Evolutionary conservation across 2,113 vertebrate genomes (phyloP).

Genomic region (Stegastes partitus): DNA sequence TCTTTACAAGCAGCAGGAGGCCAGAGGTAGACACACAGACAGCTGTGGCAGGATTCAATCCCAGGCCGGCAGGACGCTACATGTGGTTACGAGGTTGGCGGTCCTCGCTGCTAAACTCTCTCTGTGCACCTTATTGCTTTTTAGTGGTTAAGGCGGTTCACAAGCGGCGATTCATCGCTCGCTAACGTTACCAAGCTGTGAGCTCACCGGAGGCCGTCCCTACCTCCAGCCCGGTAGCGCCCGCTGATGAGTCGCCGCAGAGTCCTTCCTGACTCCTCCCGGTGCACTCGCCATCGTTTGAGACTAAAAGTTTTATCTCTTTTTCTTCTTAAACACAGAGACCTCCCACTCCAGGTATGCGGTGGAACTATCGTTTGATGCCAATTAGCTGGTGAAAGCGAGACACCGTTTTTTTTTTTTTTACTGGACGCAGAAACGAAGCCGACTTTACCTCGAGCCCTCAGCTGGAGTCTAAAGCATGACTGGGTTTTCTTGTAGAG

Average conservation of each 20-base stretch:
- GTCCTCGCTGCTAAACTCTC: conserved; percentile 44
- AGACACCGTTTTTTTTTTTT: neutral
- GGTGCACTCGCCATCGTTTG: conserved; percentile 6
- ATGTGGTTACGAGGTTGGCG: conserved; percentile 26
- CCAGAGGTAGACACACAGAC: neutral
- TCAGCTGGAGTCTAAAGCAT: conserved; percentile 26
- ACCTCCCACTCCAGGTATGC: conserved; percentile 13
- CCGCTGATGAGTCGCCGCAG: conserved; percentile 41
- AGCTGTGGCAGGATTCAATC: conserved; percentile 13
- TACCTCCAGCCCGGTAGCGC: conserved; percentile 39
- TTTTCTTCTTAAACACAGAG: neutral
- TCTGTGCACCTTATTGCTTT: conserved; percentile 56
- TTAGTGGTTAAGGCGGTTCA: conserved; percentile 49
- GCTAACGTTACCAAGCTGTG: conserved; percentile 20
- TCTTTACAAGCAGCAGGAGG: conserved; percentile 12
- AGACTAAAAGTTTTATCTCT: conserved; percentile 16
- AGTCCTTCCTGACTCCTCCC: conserved; percentile 45
- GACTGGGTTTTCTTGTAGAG: neutral
- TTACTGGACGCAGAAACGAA: conserved; percentile 34
- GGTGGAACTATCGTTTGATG: conserved; percentile 36
- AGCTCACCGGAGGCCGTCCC: conserved; percentile 46
- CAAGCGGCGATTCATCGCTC: conserved; percentile 57
- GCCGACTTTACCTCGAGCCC: conserved; percentile 7
- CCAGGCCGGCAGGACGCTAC: conserved; percentile 19
- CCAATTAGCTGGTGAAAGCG: conserved; percentile 25